phyloP scores from a whole-genome alignment of 2,113 vertebrate species.

The Cavia aperea region DNA sequence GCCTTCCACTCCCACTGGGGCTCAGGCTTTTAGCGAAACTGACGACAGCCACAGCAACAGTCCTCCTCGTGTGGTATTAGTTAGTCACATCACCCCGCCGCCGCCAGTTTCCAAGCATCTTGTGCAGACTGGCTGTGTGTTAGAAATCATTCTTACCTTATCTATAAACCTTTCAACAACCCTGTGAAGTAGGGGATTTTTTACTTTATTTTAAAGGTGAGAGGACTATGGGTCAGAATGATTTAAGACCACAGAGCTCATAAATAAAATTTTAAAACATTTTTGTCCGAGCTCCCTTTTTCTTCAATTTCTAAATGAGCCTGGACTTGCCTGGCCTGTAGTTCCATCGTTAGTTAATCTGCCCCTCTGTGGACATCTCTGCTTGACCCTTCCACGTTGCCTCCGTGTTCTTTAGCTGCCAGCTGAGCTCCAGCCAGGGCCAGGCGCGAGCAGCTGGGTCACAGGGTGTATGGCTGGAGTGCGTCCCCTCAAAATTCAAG shows the following conservation, averaged over 20 bases:
- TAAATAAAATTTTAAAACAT: not conserved
- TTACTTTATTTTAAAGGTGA: not conserved
- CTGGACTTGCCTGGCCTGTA: not conserved
- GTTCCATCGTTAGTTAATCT: not conserved
- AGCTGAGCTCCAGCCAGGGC: not conserved
- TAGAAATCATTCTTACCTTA: not conserved
- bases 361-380: not conserved
- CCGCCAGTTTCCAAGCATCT: not conserved
- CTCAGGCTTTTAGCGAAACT: not conserved
- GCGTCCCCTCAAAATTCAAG: not conserved
- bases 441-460: not conserved
- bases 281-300: not conserved
- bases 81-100: not conserved
- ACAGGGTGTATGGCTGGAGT: not conserved
- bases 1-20: not conserved
- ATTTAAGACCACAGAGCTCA: not conserved
- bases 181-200: not conserved
- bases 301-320: not conserved
- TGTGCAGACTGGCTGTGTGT: not conserved
- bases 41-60: not conserved
- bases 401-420: not conserved
- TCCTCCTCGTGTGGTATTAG: not conserved
- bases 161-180: not conserved
- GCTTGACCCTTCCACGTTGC: fast-evolving
- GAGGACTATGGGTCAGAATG: not conserved